phyloP scores from a whole-genome alignment of 1,140 invertebrate species.

The Diabrotica undecimpunctata region DNA sequence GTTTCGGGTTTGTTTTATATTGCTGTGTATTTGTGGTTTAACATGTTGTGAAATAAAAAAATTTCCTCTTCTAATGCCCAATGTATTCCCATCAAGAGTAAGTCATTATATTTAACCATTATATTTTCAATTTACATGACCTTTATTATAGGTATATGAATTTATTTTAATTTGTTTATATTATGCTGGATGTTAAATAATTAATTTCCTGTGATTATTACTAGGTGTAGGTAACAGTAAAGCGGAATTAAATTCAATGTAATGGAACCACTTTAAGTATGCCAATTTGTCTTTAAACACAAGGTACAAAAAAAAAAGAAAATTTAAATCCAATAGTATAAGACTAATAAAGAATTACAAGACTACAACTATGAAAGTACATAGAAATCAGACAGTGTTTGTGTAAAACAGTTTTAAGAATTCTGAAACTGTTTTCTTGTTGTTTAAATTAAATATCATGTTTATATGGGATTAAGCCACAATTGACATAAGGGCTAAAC shows the following conservation, averaged over 20 bases:
- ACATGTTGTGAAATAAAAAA: constrained; percentile 46
- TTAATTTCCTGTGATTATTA: not conserved
- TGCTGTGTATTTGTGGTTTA: constrained; percentile 27
- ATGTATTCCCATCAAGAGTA: constrained; percentile 64
- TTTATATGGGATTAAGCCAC: too few relatives aligned
- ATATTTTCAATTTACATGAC: not conserved
- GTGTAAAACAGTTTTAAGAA: too few relatives aligned
- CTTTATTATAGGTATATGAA: not conserved
- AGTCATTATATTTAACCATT: constrained; percentile 35
- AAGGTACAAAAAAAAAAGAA: too few relatives aligned
- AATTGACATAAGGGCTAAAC: too few relatives aligned
- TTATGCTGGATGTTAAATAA: not conserved
- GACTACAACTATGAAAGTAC: too few relatives aligned
- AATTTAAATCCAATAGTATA: too few relatives aligned
- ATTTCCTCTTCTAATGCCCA: constrained; percentile 68
- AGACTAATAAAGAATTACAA: too few relatives aligned
- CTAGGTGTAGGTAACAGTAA: not conserved
- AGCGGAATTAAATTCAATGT: not conserved
- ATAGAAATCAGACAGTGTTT: too few relatives aligned
- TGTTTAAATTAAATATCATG: too few relatives aligned
- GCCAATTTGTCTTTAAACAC: not conserved
- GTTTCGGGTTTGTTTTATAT: constrained; percentile 25
- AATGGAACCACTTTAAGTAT: not conserved
- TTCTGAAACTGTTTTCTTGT: too few relatives aligned
- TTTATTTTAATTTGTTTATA: not conserved